Evolutionary conservation across 2,113 vertebrate genomes (phyloP).

Genomic region (Speoplatyrhinus poulsoni): DNA sequence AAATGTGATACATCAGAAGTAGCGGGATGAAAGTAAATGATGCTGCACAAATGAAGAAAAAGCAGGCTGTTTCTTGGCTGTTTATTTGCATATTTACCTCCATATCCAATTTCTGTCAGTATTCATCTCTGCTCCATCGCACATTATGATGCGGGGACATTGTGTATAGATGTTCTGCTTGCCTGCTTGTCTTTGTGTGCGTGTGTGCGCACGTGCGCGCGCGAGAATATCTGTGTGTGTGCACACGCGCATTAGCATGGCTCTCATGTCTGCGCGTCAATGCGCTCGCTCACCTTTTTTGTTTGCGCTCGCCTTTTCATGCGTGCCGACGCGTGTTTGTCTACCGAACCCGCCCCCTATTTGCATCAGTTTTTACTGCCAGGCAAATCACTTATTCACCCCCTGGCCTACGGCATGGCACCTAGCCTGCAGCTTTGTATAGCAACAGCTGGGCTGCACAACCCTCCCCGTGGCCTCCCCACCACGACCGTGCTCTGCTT

Average conservation of each 20-base stretch:
- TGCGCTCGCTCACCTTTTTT: slow-evolving; percentile 44
- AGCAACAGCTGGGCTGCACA: slow-evolving; percentile 51
- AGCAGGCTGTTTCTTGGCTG: not conserved
- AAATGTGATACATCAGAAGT: slow-evolving; percentile 14
- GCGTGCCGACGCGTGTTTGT: slow-evolving; percentile 41
- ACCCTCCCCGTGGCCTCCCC: slow-evolving; percentile 45
- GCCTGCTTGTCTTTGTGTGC: slow-evolving; percentile 17
- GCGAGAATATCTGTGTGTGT: not conserved
- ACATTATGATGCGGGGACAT: slow-evolving; percentile 26
- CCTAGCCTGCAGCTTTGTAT: slow-evolving; percentile 44
- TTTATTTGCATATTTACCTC: slow-evolving; percentile 28
- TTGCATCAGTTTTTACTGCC: slow-evolving; percentile 55
- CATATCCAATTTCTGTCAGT: slow-evolving; percentile 23
- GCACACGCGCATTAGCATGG: slow-evolving; percentile 28
- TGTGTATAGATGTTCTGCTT: slow-evolving; percentile 20
- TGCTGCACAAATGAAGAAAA: slow-evolving; percentile 15
- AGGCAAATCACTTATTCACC: slow-evolving; percentile 60
- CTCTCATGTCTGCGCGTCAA: slow-evolving; percentile 37
- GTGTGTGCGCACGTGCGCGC: not conserved
- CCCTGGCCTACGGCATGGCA: slow-evolving; percentile 42
- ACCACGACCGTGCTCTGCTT: slow-evolving; percentile 35
- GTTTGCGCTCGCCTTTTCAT: slow-evolving; percentile 51
- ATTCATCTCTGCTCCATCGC: slow-evolving; percentile 25
- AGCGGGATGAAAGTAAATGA: slow-evolving; percentile 19
- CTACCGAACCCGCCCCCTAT: slow-evolving; percentile 29